Conservation (phyloP, 1,140 invertebrate species). For the Chionoecetes opilio region DNA sequence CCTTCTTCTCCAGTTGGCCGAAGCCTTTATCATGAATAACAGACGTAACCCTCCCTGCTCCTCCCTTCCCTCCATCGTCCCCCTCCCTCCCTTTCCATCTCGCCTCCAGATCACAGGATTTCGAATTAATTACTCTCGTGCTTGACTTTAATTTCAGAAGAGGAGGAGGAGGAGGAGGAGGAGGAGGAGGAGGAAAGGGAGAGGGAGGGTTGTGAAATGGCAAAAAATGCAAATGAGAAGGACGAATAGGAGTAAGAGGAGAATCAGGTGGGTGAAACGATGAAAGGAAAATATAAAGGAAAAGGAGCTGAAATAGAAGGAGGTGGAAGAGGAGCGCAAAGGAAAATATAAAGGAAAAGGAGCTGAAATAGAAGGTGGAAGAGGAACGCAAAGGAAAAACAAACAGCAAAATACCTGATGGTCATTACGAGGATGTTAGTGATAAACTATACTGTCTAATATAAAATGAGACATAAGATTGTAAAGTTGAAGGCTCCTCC, state of each 20-base stretch:
- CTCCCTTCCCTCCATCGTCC: not conserved
- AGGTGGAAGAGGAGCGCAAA: not conserved
- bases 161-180: constrained; percentile 15
- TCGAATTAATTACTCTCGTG: not conserved
- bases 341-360: not conserved
- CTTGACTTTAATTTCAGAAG: not conserved
- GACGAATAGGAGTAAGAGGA: not conserved
- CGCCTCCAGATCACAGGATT: constrained; percentile 15
- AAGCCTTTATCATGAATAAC: constrained; percentile 9
- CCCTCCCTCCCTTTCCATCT: not conserved
- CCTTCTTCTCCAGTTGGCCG: constrained; percentile 15
- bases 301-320: not conserved
- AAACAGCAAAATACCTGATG: no score
- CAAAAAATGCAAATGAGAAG: not conserved
- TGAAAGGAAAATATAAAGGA: not conserved
- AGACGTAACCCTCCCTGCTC: not conserved
- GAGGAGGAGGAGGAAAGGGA: not conserved
- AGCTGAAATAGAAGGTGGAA: not conserved
- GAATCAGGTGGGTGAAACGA: not conserved
- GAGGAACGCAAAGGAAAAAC: no score
- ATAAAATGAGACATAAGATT: no score
- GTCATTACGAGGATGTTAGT: no score
- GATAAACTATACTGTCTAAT: no score
- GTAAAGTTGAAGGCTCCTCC: no score
- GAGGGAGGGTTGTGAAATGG: not conserved